These are phyloP conservation scores for Corythornis vintsioides DNA, from an alignment of 2,113 vertebrate species.

Conservation along the genomic window DNA sequence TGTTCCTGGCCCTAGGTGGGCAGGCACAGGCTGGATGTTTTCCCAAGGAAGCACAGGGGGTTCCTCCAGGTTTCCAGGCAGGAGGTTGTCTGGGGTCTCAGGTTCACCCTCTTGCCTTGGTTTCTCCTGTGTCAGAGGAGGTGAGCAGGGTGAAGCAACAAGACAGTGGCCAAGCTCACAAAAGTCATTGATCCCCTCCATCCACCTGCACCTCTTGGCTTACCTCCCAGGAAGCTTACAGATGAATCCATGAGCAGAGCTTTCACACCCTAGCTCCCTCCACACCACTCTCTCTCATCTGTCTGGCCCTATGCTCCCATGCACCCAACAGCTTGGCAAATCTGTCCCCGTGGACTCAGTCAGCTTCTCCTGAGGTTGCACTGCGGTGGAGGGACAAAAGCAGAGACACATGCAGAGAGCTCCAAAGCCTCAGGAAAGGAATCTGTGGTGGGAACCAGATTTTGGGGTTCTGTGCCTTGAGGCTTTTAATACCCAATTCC, in stretches of 20 bases:
- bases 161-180: neutral
- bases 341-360: fast-evolving
- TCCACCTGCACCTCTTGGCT: neutral
- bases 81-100: neutral
- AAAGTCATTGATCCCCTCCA: neutral
- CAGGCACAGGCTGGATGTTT: neutral
- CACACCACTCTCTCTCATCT: neutral
- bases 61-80: neutral
- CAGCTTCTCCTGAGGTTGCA: neutral
- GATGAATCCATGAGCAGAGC: neutral
- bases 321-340: neutral
- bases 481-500: neutral
- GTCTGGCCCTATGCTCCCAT: neutral
- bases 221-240: neutral
- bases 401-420: fast-evolving
- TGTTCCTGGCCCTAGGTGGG: neutral
- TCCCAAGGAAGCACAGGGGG: neutral
- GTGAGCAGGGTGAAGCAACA: neutral
- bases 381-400: neutral
- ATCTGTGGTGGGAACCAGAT: neutral
- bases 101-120: neutral
- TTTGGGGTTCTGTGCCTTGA: neutral
- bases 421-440: neutral
- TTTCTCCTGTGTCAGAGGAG: neutral
- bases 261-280: neutral